phyloP scores from a whole-genome alignment of 1,140 invertebrate genomes.

The Phenacoccus solenopsis region DNA sequence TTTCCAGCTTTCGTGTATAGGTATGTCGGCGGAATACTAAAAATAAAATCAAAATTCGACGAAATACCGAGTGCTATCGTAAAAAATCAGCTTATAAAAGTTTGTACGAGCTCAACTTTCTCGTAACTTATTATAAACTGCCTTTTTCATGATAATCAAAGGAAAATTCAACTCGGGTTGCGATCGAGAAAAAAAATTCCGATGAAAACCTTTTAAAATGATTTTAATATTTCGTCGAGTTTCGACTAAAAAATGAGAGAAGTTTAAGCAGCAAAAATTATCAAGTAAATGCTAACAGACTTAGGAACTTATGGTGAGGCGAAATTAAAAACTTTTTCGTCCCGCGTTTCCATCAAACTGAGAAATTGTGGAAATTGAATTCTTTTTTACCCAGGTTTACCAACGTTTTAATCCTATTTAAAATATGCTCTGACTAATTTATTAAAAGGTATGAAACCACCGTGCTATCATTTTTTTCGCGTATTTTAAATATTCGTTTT shows the following conservation, averaged over 20 bases:
- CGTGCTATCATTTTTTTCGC: background rate
- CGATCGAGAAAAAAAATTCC: background rate
- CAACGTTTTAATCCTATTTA: constrained; percentile 13
- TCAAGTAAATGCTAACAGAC: constrained; percentile 5
- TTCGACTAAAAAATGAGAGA: background rate
- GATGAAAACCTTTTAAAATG: constrained; percentile 10
- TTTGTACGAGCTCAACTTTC: background rate
- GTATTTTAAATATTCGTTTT: too few relatives aligned
- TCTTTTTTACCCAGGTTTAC: background rate
- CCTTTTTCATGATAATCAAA: background rate
- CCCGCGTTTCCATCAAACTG: background rate
- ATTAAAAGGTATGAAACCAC: constrained; percentile 6
- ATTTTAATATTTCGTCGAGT: constrained; percentile 11
- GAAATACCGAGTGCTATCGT: too few relatives aligned
- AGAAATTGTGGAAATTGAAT: constrained; percentile 9
- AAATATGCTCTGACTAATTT: constrained; percentile 10
- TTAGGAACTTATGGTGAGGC: background rate
- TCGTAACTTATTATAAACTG: background rate
- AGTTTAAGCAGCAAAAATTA: background rate
- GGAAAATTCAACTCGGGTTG: background rate
- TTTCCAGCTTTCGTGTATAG: background rate
- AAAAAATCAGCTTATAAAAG: background rate
- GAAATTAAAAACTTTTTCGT: constrained; percentile 11
- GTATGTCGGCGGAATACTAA: background rate
- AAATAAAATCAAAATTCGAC: background rate